Evolutionary conservation across 1,140 invertebrate genomes (phyloP).

Genomic region (Dendrolimus punctatus): DNA sequence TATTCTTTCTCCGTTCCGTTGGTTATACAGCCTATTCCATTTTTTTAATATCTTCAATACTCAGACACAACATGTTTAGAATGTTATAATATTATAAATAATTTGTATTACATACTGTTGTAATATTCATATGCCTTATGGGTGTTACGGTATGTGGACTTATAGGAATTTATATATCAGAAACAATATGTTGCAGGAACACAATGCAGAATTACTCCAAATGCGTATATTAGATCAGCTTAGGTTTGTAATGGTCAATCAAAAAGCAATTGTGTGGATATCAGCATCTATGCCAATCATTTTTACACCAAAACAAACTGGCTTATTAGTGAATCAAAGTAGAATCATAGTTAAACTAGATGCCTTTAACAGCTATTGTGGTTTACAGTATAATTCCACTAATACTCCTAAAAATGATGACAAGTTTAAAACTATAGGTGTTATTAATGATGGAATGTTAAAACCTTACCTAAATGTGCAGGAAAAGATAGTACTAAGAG

Average conservation of each 20-base stretch:
- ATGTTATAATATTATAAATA: too few species aligned
- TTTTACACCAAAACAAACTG: conserved; percentile 58
- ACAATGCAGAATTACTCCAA: conserved; percentile 70
- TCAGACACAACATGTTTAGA: too few species aligned
- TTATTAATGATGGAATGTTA: conserved; percentile 47
- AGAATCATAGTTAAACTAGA: conserved; percentile 55
- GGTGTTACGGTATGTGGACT: background rate
- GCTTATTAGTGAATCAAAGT: conserved; percentile 51
- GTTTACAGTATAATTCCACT: conserved; percentile 13
- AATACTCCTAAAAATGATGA: conserved; percentile 23
- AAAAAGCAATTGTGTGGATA: conserved; percentile 74
- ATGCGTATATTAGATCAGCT: conserved; percentile 71
- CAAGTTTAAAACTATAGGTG: conserved; percentile 48
- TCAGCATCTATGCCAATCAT: conserved; percentile 63
- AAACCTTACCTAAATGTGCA: conserved; percentile 42
- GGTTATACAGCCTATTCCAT: too few species aligned
- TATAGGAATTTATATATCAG: background rate
- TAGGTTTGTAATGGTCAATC: conserved; percentile 64
- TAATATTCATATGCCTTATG: too few species aligned
- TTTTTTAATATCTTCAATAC: too few species aligned
- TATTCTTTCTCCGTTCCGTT: too few species aligned
- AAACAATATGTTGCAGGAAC: conserved; percentile 61
- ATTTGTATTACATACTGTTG: too few species aligned
- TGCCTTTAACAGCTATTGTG: conserved; percentile 44
- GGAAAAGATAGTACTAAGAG: conserved; percentile 44